Conservation (phyloP, 2,888 invertebrate species). For the Psylliodes chrysocephalus region DNA sequence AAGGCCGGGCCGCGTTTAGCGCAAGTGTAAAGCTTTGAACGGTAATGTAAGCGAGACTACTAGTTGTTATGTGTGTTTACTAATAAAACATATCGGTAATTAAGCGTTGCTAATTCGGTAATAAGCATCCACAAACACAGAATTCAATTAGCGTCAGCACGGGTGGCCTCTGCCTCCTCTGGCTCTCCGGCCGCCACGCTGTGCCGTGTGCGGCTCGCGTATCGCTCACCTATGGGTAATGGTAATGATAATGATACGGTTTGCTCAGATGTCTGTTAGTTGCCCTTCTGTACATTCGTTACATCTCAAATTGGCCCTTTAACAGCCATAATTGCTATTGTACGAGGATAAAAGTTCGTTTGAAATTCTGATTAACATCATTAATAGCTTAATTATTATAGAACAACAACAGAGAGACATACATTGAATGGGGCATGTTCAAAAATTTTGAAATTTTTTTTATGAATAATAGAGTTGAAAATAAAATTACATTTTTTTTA, state of each 20-base stretch:
- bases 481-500: no score
- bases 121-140: conserved; percentile 65
- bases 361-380: neutral
- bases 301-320: conserved; percentile 8
- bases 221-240: no score
- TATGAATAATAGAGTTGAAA: no score
- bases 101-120: conserved; percentile 66
- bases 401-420: no score
- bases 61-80: conserved; percentile 64
- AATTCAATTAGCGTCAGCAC: conserved; percentile 63
- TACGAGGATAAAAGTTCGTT: neutral
- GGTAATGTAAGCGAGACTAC: conserved; percentile 62
- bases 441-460: no score
- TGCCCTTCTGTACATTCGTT: conserved; percentile 16
- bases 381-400: no score
- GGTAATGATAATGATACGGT: neutral
- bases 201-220: no score
- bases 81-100: conserved; percentile 66
- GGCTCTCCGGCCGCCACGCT: no score
- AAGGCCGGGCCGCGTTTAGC: conserved; percentile 31
- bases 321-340: conserved; percentile 7
- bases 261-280: conserved; percentile 29
- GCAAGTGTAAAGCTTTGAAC: conserved; percentile 54
- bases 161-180: no score
- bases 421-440: no score